phyloP scores from a whole-genome alignment of 2,797 vertebrate species.

The Alauda arvensis region DNA sequence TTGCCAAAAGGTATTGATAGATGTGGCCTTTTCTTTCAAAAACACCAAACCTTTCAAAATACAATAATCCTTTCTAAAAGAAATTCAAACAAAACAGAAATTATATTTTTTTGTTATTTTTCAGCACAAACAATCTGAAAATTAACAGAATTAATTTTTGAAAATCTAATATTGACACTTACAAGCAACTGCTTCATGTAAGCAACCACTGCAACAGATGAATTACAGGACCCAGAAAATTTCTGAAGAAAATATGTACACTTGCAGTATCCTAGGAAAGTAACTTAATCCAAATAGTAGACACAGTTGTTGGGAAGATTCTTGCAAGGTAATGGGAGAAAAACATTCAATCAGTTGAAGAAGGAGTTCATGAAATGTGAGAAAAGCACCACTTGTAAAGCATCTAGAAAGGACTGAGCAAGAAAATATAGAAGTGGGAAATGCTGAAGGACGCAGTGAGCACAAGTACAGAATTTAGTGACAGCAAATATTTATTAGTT shows the following conservation, averaged over 20 bases:
- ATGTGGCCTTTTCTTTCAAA: background rate
- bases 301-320: background rate
- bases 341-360: background rate
- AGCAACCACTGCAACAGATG: background rate
- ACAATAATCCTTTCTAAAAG: background rate
- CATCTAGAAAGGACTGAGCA: background rate
- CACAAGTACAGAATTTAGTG: background rate
- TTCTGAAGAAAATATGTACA: background rate
- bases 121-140: background rate
- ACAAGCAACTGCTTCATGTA: background rate
- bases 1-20: background rate
- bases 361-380: background rate
- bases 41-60: background rate
- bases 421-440: background rate
- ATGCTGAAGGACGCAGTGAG: background rate
- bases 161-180: background rate
- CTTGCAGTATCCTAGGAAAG: background rate
- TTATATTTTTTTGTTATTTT: background rate
- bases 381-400: background rate
- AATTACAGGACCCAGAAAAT: background rate
- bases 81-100: background rate
- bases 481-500: background rate
- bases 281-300: background rate
- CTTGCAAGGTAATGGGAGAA: background rate
- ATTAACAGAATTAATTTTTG: background rate